Percentiles rank a stretch among this genome's conserved stretches.
These are phyloP conservation scores for Medauroidea extradentata DNA, from an alignment of 1,140 invertebrate genomes.

Conservation along the genomic window DNA sequence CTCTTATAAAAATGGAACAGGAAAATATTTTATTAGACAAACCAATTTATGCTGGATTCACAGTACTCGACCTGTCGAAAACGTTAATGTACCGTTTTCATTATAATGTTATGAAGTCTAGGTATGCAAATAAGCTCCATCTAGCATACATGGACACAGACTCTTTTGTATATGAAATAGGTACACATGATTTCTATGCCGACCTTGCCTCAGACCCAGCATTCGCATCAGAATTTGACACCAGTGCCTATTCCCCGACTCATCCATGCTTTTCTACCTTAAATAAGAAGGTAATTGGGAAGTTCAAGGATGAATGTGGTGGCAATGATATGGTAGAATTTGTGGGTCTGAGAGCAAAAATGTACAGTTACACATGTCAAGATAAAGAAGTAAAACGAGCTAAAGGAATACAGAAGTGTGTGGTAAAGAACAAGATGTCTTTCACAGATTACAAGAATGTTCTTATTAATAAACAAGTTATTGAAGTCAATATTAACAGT, in stretches of 20 bases:
- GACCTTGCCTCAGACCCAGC: constrained; percentile 35
- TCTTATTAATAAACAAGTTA: neutral
- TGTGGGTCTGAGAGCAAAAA: constrained; percentile 43
- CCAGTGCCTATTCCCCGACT: constrained; percentile 9
- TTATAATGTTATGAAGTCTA: constrained; percentile 30
- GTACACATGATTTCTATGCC: constrained; percentile 41
- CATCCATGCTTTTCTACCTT: neutral
- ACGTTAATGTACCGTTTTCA: constrained; percentile 35
- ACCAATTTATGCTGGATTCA: constrained; percentile 27
- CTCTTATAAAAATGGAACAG: neutral
- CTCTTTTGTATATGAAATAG: constrained; percentile 38
- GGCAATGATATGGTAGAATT: constrained; percentile 39
- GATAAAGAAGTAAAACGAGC: neutral
- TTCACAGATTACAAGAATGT: neutral
- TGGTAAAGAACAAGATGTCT: neutral
- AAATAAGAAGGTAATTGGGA: constrained; percentile 47
- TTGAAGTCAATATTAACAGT: neutral
- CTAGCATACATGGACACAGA: constrained; percentile 46
- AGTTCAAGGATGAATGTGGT: constrained; percentile 48
- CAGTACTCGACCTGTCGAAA: constrained; percentile 28
- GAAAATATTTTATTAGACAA: constrained; percentile 16
- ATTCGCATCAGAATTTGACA: constrained; percentile 27
- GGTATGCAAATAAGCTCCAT: constrained; percentile 29
- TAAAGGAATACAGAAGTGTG: neutral
- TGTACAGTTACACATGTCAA: constrained; percentile 27